Evolutionary conservation across 1,140 invertebrate species (phyloP), one percentile per base, ranked within the genome.

Genomic region (Lanistes nyassanus): DNA sequence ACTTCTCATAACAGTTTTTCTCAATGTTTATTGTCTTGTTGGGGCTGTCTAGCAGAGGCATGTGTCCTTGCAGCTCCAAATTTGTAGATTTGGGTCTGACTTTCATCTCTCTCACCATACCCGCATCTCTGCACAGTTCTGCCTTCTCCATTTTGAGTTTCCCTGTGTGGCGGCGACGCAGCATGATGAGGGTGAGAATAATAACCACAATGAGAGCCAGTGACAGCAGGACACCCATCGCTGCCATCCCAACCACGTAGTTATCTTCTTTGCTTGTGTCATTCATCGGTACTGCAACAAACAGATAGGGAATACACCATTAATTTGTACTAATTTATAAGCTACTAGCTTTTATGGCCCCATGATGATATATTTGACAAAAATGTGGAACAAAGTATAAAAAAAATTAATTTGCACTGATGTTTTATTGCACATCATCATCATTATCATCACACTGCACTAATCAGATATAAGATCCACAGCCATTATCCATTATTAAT

Each of bases 71-170:
- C 19, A 70, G 55, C 21, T 76, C 75, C n/a, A 76, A 55, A 55
- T 76, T 76, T 2, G 75, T 76, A 13, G 75, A 76, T 36, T 76
- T 76, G 58, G 75, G 75, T 42, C 75, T 34, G 23, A 75, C 67
- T 21, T 66, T 65, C 26, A 76, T 64, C 36, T 76, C 68, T 23
- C 67, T 76, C 47, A 76, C 36, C 36, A 76, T 66, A 34, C 56
- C 47, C 19, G 34, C 42, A 9, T 76, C 75, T 31, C n/a, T n/a
- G n/a, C 29, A 7, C 56, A n/a, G 13, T 9, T 23, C 29, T 21
- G 36, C 34, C 19, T 47, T 47, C 34, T 55, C 56, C 69, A 71
- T 76, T 42, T 76, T 76, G 67, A 76, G 71, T 13, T 53, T 76
- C 21, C 75, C 75, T 7, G 75, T 76, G 68, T 71, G 75, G 16